phyloP scores from a whole-genome alignment of 2,797 vertebrate genomes.

The Anas georgica region DNA sequence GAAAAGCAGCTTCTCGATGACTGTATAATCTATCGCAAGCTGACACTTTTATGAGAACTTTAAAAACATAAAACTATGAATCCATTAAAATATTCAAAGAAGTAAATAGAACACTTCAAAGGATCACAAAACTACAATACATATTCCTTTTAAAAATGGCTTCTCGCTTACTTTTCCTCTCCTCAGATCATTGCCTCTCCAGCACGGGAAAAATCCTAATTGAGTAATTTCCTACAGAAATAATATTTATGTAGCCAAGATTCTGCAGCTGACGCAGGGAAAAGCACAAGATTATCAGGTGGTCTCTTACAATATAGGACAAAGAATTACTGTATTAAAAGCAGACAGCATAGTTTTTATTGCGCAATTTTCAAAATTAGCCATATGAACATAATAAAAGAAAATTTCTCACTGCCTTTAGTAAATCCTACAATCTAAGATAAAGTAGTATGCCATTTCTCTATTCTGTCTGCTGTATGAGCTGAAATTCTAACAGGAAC shows the following conservation, averaged over 20 bases:
- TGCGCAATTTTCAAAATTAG: background rate
- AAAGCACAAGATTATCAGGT: background rate
- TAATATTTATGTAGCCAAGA: background rate
- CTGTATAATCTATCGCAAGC: slow-evolving; percentile 12
- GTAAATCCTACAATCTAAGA: background rate
- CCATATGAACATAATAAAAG: background rate
- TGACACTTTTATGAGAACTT: slow-evolving; percentile 31
- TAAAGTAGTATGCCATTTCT: background rate
- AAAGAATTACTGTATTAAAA: slow-evolving; percentile 9
- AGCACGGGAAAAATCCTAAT: slow-evolving; percentile 39
- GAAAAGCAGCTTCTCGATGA: slow-evolving; percentile 22
- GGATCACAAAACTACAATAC: background rate
- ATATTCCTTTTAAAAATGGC: slow-evolving; percentile 35
- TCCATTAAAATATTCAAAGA: slow-evolving; percentile 39
- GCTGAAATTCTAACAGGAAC: slow-evolving; percentile 29
- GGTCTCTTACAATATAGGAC: background rate
- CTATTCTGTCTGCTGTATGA: background rate
- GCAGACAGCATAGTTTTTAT: background rate
- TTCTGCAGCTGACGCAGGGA: slow-evolving; percentile 1
- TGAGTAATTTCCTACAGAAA: slow-evolving; percentile 35
- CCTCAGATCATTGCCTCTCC: slow-evolving; percentile 27
- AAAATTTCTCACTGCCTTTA: background rate
- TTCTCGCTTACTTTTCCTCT: background rate
- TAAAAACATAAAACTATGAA: background rate
- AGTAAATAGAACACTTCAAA: slow-evolving; percentile 55